Evolutionary conservation across 2,888 invertebrate species (phyloP).

Genomic region (Lithosia quadra): DNA sequence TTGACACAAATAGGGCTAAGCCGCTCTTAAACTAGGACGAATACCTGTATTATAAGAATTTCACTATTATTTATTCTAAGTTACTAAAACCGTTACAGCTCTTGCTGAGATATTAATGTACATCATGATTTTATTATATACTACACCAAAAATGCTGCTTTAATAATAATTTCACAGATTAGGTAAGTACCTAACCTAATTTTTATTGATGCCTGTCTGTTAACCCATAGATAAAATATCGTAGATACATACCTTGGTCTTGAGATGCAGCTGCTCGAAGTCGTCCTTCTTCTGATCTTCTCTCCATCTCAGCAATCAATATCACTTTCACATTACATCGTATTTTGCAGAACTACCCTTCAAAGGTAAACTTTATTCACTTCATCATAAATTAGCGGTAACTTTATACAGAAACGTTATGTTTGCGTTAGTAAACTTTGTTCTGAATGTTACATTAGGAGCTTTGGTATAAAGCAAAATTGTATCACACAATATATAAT

Average conservation of each 20-base stretch:
- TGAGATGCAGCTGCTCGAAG: constrained; percentile 72
- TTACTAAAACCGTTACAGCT: too few relatives aligned
- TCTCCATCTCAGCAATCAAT: constrained; percentile 78
- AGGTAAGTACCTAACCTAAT: too few relatives aligned
- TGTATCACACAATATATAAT: not conserved
- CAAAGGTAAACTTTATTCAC: constrained; percentile 25
- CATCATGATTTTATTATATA: too few relatives aligned
- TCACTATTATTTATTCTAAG: too few relatives aligned
- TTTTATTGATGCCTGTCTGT: not conserved
- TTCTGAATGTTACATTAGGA: constrained; percentile 32
- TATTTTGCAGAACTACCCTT: constrained; percentile 46
- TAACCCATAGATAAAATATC: not conserved
- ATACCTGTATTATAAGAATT: too few relatives aligned
- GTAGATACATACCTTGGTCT: constrained; percentile 76
- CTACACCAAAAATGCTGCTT: too few relatives aligned
- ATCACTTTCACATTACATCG: constrained; percentile 67
- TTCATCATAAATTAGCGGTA: constrained; percentile 35
- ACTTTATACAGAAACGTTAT: constrained; percentile 17
- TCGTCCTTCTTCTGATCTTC: constrained; percentile 74
- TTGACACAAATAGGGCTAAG: too few relatives aligned
- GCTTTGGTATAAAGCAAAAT: not conserved
- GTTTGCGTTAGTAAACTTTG: constrained; percentile 15
- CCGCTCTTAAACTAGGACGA: too few relatives aligned
- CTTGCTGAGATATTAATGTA: too few relatives aligned
- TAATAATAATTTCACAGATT: too few relatives aligned